Base-by-base conservation (phyloP, 2,113 vertebrate species). In the Reinhardtius hippoglossoides region DNA sequence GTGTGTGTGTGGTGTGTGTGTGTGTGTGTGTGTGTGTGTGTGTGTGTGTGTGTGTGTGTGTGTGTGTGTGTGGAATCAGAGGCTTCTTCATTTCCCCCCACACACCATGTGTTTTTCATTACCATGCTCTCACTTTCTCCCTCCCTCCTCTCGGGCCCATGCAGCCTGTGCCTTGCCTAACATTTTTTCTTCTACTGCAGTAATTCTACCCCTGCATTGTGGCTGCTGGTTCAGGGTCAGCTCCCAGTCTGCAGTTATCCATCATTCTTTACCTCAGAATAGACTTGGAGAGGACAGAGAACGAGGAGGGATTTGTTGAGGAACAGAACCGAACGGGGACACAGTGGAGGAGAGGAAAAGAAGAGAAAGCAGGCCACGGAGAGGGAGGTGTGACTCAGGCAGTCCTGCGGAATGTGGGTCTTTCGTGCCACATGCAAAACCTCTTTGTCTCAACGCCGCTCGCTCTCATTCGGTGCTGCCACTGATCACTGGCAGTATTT, bases 51-150 rank as follows among this genome's bases (percentile, higher is more conserved):
- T 31, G 70, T 54, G 70, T 65, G 74, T 68, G 35, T 31, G 58
- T 57, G 26, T 37, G 50, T 55, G 44, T 67, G 48, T 55, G 58
- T 31, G 42, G 63, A 86, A 74, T 78, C 21, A 16, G 42, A 74
- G 42, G 62, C 16, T 55, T 24, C 58, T 64, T 84, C 65, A 83
- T 87, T 81, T 75, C 71, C 58, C 58, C 35, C 62, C 55, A 14
- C 55, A 14, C 61, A 73, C 80, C 88, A 91, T 91, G 87, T 91
- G 91, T 78, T 89, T 87, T 78, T 84, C 88, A 91, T 91, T 89
- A 89, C 50, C 84, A 60, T 40, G 52, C 83, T 27, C 76, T 31
- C 50, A 2, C 31, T 24, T 31, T 5, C 44, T 20, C 42, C 55
- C 9, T 31, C 35, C 63, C 35, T 23, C 40, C 46, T 50, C n/a